phyloP scores from a whole-genome alignment of 1,140 invertebrate genomes.

The Lethrus apterus region DNA sequence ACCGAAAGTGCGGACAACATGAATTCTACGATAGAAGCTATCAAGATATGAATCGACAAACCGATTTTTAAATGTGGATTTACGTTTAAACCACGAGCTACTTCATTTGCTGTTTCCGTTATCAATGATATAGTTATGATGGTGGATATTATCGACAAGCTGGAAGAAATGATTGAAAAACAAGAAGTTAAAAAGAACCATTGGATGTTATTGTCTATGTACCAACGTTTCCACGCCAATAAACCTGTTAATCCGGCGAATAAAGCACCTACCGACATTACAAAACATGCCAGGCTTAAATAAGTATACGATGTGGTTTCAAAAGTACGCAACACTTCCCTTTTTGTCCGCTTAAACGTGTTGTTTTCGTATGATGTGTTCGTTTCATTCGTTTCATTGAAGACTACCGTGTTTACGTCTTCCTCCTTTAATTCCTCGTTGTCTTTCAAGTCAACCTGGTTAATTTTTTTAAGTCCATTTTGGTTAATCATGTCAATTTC shows the following conservation, averaged over 20 bases:
- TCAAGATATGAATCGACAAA: slow-evolving; percentile 52
- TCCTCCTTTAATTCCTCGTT: background rate
- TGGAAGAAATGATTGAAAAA: slow-evolving; percentile 43
- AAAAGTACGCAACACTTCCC: background rate
- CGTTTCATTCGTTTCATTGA: background rate
- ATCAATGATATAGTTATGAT: slow-evolving; percentile 10
- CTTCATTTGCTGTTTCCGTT: background rate
- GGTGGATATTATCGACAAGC: slow-evolving; percentile 25
- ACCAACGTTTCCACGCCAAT: slow-evolving; percentile 56
- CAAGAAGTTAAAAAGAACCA: slow-evolving; percentile 50
- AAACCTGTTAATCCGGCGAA: slow-evolving; percentile 48
- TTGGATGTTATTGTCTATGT: slow-evolving; percentile 56
- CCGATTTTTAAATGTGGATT: slow-evolving; percentile 22
- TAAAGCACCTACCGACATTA: slow-evolving; percentile 40
- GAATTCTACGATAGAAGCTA: slow-evolving; percentile 50
- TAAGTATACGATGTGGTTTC: slow-evolving; percentile 2
- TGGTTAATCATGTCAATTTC: too few species aligned
- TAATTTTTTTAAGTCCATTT: too few species aligned
- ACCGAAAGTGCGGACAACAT: slow-evolving; percentile 53
- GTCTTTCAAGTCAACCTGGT: background rate
- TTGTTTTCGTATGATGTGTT: background rate
- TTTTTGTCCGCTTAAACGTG: background rate
- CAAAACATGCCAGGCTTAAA: background rate
- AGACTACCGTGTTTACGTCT: too few species aligned
- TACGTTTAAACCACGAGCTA: background rate